Percentiles rank a stretch among this genome's conserved stretches.
These are phyloP conservation scores for Chunga burmeisteri DNA, from an alignment of 2,113 vertebrate genomes.

Conservation along the genomic window DNA sequence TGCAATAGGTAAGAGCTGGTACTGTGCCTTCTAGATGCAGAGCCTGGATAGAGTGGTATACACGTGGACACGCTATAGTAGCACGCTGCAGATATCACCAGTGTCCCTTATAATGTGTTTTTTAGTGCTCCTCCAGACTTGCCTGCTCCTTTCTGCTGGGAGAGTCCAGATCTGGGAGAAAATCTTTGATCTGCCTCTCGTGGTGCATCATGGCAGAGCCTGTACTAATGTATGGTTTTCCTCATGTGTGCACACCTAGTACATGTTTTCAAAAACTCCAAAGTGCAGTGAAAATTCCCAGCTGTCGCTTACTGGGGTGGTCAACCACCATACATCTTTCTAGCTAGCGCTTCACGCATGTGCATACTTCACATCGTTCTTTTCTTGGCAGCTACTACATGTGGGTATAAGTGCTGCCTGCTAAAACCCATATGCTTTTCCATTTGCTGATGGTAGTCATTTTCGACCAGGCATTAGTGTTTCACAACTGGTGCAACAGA, in stretches of 20 bases:
- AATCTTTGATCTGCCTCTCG: not conserved
- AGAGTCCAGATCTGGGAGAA: not conserved
- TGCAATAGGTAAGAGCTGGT: not conserved
- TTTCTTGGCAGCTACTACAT: not conserved
- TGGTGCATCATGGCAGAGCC: not conserved
- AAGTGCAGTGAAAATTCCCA: not conserved
- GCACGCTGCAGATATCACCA: not conserved
- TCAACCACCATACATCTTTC: not conserved
- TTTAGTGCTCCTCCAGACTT: not conserved
- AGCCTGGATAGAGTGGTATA: not conserved
- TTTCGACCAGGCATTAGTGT: not conserved
- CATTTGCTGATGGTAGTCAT: not conserved
- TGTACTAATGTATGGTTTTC: not conserved
- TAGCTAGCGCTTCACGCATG: accelerated
- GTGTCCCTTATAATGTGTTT: not conserved
- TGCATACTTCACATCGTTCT: not conserved
- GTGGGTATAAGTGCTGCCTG: not conserved
- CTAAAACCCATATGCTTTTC: not conserved
- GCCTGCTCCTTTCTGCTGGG: not conserved
- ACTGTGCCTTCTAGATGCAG: not conserved
- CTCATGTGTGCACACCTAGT: accelerated
- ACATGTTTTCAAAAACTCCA: not conserved
- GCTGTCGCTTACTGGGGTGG: not conserved
- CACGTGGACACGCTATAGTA: accelerated
- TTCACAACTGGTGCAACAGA: not conserved